Base-by-base conservation (phyloP, 2,888 invertebrate species). In the Macrosoma leucophasiata region DNA sequence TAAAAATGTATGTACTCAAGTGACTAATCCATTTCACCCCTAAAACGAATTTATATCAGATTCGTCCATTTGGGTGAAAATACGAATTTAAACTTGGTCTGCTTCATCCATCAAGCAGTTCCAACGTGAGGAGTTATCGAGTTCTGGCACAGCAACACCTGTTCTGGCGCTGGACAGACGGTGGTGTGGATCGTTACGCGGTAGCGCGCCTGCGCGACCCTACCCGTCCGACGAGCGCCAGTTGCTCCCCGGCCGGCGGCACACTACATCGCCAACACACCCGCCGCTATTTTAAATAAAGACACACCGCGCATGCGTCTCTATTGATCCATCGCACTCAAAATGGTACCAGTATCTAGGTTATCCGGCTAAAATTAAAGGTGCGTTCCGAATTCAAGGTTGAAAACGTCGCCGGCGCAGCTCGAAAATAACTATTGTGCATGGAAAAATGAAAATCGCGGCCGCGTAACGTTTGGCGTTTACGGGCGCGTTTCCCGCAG, bases 341-440 rank as follows among this genome's bases (percentile, higher is more conserved):
- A 62, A 73, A 74, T 67, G 74, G 74, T 66, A 62, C 70, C 70
- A 66, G 75, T 70, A 82, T 74, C 78, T 82, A 82, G 82, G 82
- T 82, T 82, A 82, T 68, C 77, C 81, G 79, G 78, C 82, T 82
- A 82, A 78, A 79, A 74, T 81, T 79, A 81, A 81, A 82, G 82
- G 82, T 82, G 79, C 79, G 81, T 81, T 75, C 72, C 62, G 56
- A 68, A 72, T 76, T 79, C 81, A 81, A 81, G 81, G 81, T 77
- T 79, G 74, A 63, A 60, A 70, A 31, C 52, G 59, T 58, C 76
- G 77, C 79, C 74, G 70, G 78, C 79, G 77, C 79, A 76, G 73
- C 64, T 62, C 73, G 65, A 61, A 70, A 78, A 75, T 74, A 74
- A 69, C 70, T 62, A 70, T 62, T 65, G 68, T 67, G 65, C 71